Evolutionary conservation across 92 coral and sea anemone species (phyloP), one percentile per base, ranked within the genome.

Genomic region (Metridium senile): DNA sequence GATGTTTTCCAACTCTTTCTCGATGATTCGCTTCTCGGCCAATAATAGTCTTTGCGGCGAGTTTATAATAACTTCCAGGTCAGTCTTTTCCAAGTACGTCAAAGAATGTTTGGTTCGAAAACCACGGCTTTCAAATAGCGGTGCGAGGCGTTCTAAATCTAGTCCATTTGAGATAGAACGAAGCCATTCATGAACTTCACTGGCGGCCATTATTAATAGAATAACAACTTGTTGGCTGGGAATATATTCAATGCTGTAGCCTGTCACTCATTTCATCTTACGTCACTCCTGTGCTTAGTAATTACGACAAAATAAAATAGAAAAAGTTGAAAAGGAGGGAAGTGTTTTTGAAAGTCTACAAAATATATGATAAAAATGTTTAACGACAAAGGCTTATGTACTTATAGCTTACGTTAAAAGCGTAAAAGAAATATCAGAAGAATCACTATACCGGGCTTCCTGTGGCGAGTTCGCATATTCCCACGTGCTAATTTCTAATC

Each of bases 81-180:
- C 85, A 63, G 61, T 80, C 43, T 62, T 49, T 31, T 59, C 74
- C 25, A 81, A 26, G 56, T 81, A 63, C 35, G 64, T 66, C 29
- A 72, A 61, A 20, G 80, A 81, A 19, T 18, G 49, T 72, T 72
- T 71, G 47, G 74, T 85, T 31, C 58, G 33, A 75, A 80, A 85
- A n/a, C 82, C 82, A 13, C 85, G 49, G 0, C 82, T 68, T 67
- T 85, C 85, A 22, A 84, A 84, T 31, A 70, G 72, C n/a, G 52
- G 39, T 62, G 87, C 82, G 18, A 83, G 70, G 23, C 74, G 62
- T 51, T 76, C 82, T 1, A 83, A 54, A 72, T 83, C 77, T 26
- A 83, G 72, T 7, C 73, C 87, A 43, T 69, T 68, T 65, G 78
- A 75, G 20, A 83, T 83, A 39, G 82, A 75, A 39, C 62, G 39